Percentiles rank a stretch among this genome's conserved stretches.
Conservation (phyloP, 1,140 invertebrate genomes). For the Zaprionus kolodkinae region DNA sequence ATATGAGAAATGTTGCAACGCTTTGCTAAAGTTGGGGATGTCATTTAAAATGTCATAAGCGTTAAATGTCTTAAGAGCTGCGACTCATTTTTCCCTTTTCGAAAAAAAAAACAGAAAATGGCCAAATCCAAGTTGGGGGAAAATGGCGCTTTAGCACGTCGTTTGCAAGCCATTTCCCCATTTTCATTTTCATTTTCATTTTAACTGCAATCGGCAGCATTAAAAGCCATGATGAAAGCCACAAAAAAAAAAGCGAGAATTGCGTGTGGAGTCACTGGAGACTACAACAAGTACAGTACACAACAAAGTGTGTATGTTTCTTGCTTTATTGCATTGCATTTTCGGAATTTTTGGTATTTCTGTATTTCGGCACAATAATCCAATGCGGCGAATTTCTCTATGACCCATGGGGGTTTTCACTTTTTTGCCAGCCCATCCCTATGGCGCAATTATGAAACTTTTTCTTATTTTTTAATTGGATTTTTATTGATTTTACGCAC, state of each 20-base stretch:
- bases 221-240: constrained; percentile 66
- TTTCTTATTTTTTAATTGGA: constrained; percentile 81
- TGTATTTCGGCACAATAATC: constrained; percentile 46
- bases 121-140: constrained; percentile 38
- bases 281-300: constrained; percentile 30
- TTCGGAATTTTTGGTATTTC: constrained; percentile 55
- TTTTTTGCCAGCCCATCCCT: background rate
- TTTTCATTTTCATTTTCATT: constrained; percentile 46
- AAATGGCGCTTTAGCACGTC: constrained; percentile 76
- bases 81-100: constrained; percentile 35
- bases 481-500: constrained; percentile 82
- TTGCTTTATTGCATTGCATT: constrained; percentile 64
- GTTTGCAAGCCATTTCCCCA: constrained; percentile 70
- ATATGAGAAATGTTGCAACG: constrained; percentile 12
- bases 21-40: constrained; percentile 41
- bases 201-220: constrained; percentile 76
- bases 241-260: constrained; percentile 44
- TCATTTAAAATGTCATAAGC: constrained; percentile 62
- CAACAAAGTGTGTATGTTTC: constrained; percentile 54
- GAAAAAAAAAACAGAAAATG: constrained; percentile 5
- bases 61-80: constrained; percentile 51
- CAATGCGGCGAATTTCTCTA: constrained; percentile 68
- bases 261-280: constrained; percentile 64
- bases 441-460: constrained; percentile 73
- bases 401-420: constrained; percentile 45